Evolutionary conservation across 2,797 vertebrate genomes (phyloP), one percentile per base, ranked within the genome.

Genomic region (Hippocampus kuda): DNA sequence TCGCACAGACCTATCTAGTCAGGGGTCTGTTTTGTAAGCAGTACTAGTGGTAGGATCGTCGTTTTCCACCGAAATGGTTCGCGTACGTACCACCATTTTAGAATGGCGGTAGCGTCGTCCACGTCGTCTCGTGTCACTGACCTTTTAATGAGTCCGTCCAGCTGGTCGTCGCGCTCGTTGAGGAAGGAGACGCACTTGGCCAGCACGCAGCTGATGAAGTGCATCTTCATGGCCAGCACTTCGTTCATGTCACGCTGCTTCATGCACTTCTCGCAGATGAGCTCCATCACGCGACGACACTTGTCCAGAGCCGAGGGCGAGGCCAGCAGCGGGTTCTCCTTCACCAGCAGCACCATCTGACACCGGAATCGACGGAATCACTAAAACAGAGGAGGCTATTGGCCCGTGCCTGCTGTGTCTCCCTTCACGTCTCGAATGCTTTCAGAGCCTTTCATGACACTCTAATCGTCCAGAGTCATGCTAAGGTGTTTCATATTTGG

Each of bases 171-270:
- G 1, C 90, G 88, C 57, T 95, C 94, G 70, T 92, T 94, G 63
- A 97, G 89, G 89, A 94, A 95, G 1, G 81, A 86, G 60, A 89
- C 83, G 15, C 97, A 98, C 78, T 95, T 98, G 75, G 94, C 93
- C 79, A 99, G 91, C 84, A 99, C 86, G 34, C 94, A 98, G 83
- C 97, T 94, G 85, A 99, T 91, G 81, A 94, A 99, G 82, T 99
- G 97, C 96, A 98, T 99, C 91, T 99, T 98, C 91, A 99, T 92
- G 77, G 97, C 95, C 70, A 99, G 85, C 27, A 99, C 94, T 90
- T 99, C 97, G 69, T 98, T 99, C 95, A 98, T 98, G 69, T 99
- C 97, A 86, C 92, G 93, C 81, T 99, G 96, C 83, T 98, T 99
- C 89, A 98, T 94, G 77, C 95, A 98, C 74, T 94, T 97, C 88